phyloP scores from a whole-genome alignment of 2,797 vertebrate species.

The Nasua narica region DNA sequence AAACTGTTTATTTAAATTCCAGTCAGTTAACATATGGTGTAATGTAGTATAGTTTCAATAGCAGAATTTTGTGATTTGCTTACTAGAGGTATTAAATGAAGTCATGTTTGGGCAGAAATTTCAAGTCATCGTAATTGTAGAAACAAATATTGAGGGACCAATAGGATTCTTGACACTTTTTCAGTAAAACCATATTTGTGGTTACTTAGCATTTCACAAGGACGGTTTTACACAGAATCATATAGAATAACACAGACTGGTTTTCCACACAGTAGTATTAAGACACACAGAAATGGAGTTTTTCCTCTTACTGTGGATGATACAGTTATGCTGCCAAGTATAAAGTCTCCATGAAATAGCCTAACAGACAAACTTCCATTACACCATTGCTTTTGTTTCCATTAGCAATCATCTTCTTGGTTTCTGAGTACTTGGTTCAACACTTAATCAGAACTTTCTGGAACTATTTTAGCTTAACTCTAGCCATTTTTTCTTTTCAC shows the following conservation, averaged over 20 bases:
- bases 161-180: not conserved
- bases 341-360: not conserved
- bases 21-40: not conserved
- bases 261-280: not conserved
- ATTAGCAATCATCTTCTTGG: not conserved
- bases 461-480: constrained; percentile 21
- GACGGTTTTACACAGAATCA: not conserved
- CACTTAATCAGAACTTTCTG: not conserved
- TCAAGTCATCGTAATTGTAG: not conserved
- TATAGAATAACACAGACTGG: not conserved
- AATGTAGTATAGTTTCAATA: not conserved
- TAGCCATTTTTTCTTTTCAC: not conserved
- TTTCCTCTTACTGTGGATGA: not conserved
- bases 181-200: not conserved
- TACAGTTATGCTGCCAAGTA: not conserved
- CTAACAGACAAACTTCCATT: not conserved
- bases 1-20: not conserved
- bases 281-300: not conserved
- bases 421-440: not conserved
- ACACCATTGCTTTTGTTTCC: not conserved
- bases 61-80: not conserved
- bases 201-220: not conserved
- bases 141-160: not conserved
- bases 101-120: not conserved
- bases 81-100: not conserved